phyloP scores from a whole-genome alignment of 2,797 vertebrate species.

The Meriones psammophilus region DNA sequence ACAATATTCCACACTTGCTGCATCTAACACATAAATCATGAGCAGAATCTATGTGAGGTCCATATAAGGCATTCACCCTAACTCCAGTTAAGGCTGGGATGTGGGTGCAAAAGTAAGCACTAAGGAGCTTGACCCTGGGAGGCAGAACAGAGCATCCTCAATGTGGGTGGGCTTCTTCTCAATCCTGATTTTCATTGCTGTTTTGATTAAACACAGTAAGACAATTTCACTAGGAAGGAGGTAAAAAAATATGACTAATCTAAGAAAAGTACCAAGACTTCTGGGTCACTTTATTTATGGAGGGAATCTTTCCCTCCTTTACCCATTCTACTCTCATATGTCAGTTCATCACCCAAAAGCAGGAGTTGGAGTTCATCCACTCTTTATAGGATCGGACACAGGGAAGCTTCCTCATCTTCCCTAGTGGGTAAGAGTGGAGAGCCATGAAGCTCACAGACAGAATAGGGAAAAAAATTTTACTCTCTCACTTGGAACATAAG shows the following conservation, averaged over 20 bases:
- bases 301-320: background rate
- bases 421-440: background rate
- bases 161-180: background rate
- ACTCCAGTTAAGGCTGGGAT: background rate
- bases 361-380: background rate
- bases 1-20: background rate
- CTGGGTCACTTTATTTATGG: background rate
- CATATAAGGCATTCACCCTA: background rate
- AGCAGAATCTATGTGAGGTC: background rate
- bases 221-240: constrained; percentile 3
- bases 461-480: background rate
- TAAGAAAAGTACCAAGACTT: background rate
- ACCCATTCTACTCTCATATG: background rate
- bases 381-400: background rate
- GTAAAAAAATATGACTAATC: background rate
- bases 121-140: background rate
- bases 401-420: background rate
- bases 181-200: background rate
- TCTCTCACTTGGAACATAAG: constrained; percentile 16
- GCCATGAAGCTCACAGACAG: background rate
- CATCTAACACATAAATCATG: background rate
- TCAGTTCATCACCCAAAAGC: background rate
- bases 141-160: background rate
- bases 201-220: constrained; percentile 6
- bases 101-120: background rate